phyloP scores from a whole-genome alignment of 23 tunicate genomes.

The Corella eumyota region DNA sequence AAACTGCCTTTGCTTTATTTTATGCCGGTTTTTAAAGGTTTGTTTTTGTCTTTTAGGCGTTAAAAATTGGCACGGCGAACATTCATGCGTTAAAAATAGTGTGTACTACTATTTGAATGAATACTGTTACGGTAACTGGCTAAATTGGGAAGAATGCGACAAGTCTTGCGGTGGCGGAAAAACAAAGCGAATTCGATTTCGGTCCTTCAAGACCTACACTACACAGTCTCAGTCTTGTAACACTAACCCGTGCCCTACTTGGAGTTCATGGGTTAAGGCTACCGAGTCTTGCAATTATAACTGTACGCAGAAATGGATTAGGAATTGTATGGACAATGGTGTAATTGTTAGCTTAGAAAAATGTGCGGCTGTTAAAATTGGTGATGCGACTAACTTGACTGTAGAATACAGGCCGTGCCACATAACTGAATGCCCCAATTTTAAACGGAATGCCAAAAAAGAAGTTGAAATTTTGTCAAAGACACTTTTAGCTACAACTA shows the following conservation, averaged over 20 bases:
- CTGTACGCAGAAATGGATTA: slow-evolving; percentile 9
- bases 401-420: slow-evolving; percentile 5
- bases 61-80: no score
- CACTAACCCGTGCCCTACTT: slow-evolving; percentile 22
- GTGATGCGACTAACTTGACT: not conserved
- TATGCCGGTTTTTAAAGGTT: no score
- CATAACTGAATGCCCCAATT: not conserved
- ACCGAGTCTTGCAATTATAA: slow-evolving; percentile 6
- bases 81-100: slow-evolving; percentile 2
- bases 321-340: slow-evolving; percentile 13
- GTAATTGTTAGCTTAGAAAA: not conserved
- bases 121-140: slow-evolving; percentile 23
- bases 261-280: slow-evolving; percentile 20
- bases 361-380: slow-evolving; percentile 13
- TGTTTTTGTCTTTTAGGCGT: no score
- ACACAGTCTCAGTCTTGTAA: slow-evolving; percentile 10
- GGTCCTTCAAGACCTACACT: not conserved
- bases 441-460: not conserved
- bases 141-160: slow-evolving; percentile 21
- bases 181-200: not conserved
- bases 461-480: not conserved
- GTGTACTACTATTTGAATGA: slow-evolving; percentile 10
- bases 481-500: no score
- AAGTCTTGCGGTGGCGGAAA: slow-evolving; percentile 24
- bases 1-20: no score